Conservation (phyloP, 2,113 vertebrate genomes). For the Ranitomeya variabilis region DNA sequence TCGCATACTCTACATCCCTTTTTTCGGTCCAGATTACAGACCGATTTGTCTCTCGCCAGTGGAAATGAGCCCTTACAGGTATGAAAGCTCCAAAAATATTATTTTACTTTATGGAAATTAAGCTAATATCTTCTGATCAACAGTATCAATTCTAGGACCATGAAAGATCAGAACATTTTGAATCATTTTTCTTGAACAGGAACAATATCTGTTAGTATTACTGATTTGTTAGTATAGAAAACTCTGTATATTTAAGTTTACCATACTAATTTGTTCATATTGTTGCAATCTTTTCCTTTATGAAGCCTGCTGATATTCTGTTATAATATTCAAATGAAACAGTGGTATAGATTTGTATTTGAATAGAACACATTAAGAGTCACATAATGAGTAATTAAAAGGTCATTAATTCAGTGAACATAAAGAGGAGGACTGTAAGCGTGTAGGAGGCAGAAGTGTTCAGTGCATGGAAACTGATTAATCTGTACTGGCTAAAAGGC, state of each 20-base stretch:
- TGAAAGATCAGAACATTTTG: neutral
- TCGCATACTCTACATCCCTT: too few relatives aligned
- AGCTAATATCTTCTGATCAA: too few relatives aligned
- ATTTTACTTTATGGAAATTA: too few relatives aligned
- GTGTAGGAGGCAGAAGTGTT: neutral
- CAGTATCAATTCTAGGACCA: neutral
- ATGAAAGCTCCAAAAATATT: neutral
- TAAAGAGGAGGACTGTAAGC: neutral
- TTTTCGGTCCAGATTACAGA: too few relatives aligned
- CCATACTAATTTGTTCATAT: neutral
- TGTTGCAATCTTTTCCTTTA: neutral
- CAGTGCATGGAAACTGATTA: neutral
- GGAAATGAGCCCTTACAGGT: too few relatives aligned
- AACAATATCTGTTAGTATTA: neutral
- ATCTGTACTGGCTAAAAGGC: neutral
- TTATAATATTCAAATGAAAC: neutral
- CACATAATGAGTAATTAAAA: constrained; percentile 3
- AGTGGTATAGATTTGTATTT: neutral
- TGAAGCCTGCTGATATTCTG: neutral
- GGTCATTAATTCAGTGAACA: neutral
- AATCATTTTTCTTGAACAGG: neutral
- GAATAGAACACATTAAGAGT: constrained; percentile 3
- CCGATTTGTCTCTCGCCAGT: too few relatives aligned
- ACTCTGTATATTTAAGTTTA: neutral
- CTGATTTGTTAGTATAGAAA: neutral